Percentiles rank a stretch among this genome's conserved stretches.
These are phyloP conservation scores for Nicator chloris DNA, from an alignment of 2,113 vertebrate genomes.

Conservation along the genomic window DNA sequence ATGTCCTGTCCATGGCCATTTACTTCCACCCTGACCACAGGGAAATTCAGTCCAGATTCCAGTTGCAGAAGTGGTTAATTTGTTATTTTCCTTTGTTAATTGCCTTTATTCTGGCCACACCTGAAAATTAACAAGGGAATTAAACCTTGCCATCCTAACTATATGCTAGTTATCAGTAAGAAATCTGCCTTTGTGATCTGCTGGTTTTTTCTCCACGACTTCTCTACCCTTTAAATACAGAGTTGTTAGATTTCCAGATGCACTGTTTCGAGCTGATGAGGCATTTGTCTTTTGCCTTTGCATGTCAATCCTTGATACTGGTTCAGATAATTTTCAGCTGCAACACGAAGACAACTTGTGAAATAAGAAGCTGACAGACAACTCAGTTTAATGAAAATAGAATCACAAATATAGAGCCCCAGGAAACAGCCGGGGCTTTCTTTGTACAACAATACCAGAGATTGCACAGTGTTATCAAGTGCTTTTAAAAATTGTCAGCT, in stretches of 20 bases:
- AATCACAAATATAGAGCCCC: not conserved
- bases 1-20: not conserved
- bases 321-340: not conserved
- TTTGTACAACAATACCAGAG: not conserved
- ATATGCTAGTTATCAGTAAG: not conserved
- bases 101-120: not conserved
- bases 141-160: not conserved
- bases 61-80: not conserved
- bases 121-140: not conserved
- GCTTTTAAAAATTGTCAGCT: not conserved
- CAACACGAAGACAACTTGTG: not conserved
- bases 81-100: not conserved
- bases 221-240: not conserved
- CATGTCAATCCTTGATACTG: not conserved
- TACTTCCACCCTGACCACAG: not conserved
- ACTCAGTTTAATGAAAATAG: not conserved
- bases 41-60: fast-evolving
- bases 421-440: not conserved
- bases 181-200: not conserved
- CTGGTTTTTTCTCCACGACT: not conserved
- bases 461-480: not conserved
- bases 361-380: not conserved
- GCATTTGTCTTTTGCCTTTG: not conserved
- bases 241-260: not conserved
- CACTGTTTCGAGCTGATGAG: not conserved